A percentile compares a stretch with the other conserved stretches of the same genome.
Conservation (phyloP, 2,113 vertebrate genomes). For the Passer montanus region DNA sequence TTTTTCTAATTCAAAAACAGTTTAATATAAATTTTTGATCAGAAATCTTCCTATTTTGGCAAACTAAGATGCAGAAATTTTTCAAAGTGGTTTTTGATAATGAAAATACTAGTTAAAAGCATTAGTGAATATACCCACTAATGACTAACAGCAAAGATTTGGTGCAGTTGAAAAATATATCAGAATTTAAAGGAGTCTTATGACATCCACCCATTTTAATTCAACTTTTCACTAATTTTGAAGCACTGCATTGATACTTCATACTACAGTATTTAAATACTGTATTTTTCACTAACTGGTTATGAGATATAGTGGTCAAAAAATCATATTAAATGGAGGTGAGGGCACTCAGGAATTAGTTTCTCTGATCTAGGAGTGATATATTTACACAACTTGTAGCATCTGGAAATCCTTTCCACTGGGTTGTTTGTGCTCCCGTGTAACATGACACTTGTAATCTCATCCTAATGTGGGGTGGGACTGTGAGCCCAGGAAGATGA, state of each 20-base stretch:
- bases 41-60: slow-evolving; percentile 3
- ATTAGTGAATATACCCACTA: background rate
- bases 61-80: background rate
- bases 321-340: background rate
- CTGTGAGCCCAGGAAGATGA: background rate
- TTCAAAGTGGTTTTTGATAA: slow-evolving; percentile 11
- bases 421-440: background rate
- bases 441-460: background rate
- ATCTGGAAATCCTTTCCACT: background rate
- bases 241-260: fast-evolving
- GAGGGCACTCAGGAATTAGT: background rate
- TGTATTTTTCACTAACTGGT: background rate
- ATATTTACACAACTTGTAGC: background rate
- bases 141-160: background rate
- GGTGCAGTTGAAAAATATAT: background rate
- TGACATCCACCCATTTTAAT: background rate
- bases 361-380: background rate
- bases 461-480: background rate
- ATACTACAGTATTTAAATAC: background rate
- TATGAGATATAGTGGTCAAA: background rate
- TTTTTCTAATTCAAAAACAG: background rate
- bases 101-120: background rate
- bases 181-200: background rate
- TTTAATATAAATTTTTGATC: background rate
- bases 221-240: background rate